Evolutionary conservation across 2,888 invertebrate species (phyloP), one percentile per base, ranked within the genome.

Genomic region (Rhingia rostrata): DNA sequence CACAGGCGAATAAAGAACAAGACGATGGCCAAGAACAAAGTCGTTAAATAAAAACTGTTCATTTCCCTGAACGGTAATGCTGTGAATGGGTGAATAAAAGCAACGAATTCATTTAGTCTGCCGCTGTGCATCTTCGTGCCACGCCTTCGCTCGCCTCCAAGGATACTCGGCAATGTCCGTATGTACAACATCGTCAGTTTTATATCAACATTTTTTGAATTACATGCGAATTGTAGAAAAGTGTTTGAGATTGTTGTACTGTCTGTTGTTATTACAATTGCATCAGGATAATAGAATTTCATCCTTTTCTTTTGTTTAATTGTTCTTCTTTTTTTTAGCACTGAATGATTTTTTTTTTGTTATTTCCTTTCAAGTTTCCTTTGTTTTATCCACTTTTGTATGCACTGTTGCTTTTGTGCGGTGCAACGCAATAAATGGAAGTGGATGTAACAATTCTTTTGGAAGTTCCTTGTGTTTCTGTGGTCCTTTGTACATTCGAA

Each of bases 191-290:
- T 22, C 22, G 22, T 2, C 22, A 73, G 9, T 14, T 47, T 12
- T 63, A 22, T 12, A 22, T n/a, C n/a, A n/a, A n/a, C 41, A 32
- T 49, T 70, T 60, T 43, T 72, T 41, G 61, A 77, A 82, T 78
- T 73, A 79, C 74, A 84, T 66, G 75, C 74, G 75, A 84, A 84
- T 84, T 80, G 80, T 74, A 61, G 43, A 64, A 84, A 70, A 84
- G 79, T 84, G 79, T 84, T 80, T 70, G 70, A 74, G 70, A 79
- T 84, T 84, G 74, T 84, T 84, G 69, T 79, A 79, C 58, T 74
- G 74, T 73, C 73, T 73, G 80, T 80, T 80, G 74, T 84, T 84
- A 78, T 83, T 73, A 84, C 84, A 84, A 84, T 79, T 84, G 79
- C 69, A 63, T 41, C 69, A 74, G 74, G 75, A 84, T 84, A 84